phyloP scores from a whole-genome alignment of 2,888 invertebrate species.

The Arctia plantaginis region DNA sequence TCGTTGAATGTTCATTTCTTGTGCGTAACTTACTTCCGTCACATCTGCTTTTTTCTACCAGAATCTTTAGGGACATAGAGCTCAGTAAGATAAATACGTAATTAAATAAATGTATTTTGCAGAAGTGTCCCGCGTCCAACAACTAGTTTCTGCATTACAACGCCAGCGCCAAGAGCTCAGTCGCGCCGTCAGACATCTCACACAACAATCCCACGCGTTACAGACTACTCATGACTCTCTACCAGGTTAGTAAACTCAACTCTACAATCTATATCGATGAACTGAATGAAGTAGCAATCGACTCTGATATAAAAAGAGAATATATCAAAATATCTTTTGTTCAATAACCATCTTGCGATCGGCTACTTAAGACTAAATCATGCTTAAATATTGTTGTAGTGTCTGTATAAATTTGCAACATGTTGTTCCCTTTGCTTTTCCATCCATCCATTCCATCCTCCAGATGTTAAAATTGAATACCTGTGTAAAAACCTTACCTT shows the following conservation, averaged over 20 bases:
- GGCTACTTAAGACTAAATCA: no score
- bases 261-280: not conserved
- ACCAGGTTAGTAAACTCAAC: conserved; percentile 63
- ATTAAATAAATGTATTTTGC: conserved; percentile 43
- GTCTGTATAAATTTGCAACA: not conserved
- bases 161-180: conserved; percentile 94
- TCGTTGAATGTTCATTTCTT: no score
- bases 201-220: conserved; percentile 92
- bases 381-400: not conserved
- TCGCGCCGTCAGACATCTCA: conserved; percentile 93
- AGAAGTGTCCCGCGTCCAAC: conserved; percentile 93
- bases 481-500: not conserved
- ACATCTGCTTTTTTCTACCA: no score
- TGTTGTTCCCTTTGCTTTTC: not conserved
- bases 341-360: no score
- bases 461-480: no score
- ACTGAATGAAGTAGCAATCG: not conserved
- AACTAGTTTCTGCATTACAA: conserved; percentile 93
- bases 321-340: not conserved
- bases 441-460: not conserved
- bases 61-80: no score
- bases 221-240: conserved; percentile 76
- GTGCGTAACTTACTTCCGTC: no score
- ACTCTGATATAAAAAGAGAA: not conserved
- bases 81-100: not conserved